phyloP scores from a whole-genome alignment of 64 coral and sea anemone species.

The Montipora efflorescens region DNA sequence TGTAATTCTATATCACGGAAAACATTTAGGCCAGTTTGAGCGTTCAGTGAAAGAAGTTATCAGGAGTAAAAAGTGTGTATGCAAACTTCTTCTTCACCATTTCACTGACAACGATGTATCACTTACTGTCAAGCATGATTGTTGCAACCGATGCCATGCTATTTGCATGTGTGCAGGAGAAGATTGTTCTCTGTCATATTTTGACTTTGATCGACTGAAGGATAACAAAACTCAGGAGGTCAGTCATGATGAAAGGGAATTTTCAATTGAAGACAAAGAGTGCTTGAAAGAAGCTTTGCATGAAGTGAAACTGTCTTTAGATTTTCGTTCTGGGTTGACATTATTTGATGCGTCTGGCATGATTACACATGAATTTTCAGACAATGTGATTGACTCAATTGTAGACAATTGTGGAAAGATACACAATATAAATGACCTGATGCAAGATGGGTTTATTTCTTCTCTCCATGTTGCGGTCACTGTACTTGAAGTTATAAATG shows the following conservation, averaged over 20 bases:
- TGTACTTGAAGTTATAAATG: conserved; percentile 72
- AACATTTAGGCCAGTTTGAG: conserved; percentile 55
- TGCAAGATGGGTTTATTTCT: conserved; percentile 22
- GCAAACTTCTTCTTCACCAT: conserved; percentile 40
- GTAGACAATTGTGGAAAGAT: conserved; percentile 46
- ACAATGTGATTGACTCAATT: conserved; percentile 20
- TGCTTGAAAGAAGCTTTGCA: conserved; percentile 6
- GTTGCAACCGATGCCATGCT: conserved; percentile 58
- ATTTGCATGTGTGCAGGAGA: conserved; percentile 51
- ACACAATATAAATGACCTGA: conserved; percentile 26
- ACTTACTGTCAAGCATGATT: conserved; percentile 38
- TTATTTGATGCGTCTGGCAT: conserved; percentile 42
- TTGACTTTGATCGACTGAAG: conserved; percentile 18
- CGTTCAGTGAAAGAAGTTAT: conserved; percentile 30
- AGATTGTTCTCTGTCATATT: background rate
- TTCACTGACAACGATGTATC: conserved; percentile 48
- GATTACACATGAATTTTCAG: conserved; percentile 40
- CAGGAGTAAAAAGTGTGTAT: conserved; percentile 37
- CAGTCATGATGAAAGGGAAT: background rate
- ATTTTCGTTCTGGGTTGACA: background rate
- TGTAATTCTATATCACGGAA: conserved; percentile 35
- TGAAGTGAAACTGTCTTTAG: background rate
- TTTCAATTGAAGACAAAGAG: background rate
- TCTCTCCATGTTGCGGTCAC: conserved; percentile 42
- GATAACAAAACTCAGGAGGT: no score